Conservation (phyloP, 2,113 vertebrate species). For the Eublepharis macularius region DNA sequence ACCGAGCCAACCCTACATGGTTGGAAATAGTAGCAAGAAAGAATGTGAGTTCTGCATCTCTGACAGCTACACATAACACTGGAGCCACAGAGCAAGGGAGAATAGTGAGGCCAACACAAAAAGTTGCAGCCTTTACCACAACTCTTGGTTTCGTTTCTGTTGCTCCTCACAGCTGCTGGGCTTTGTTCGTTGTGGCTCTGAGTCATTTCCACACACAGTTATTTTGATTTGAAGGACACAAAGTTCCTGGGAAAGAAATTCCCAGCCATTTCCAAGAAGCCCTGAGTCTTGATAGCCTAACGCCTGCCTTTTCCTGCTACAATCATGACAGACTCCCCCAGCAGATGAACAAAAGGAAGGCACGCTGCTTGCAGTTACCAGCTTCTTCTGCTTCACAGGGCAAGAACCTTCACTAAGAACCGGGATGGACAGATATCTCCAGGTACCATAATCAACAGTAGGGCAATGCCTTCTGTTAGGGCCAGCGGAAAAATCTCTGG, state of each 20-base stretch:
- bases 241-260: background rate
- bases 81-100: background rate
- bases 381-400: too few relatives aligned
- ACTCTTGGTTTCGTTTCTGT: background rate
- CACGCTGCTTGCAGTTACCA: too few relatives aligned
- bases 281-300: background rate
- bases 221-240: background rate
- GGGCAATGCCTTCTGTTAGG: too few relatives aligned
- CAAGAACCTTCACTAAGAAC: too few relatives aligned
- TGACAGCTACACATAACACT: background rate
- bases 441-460: too few relatives aligned
- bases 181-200: background rate
- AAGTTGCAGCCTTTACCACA: background rate
- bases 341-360: too few relatives aligned
- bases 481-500: too few relatives aligned
- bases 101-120: background rate
- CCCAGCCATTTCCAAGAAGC: background rate
- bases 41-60: rapidly evolving
- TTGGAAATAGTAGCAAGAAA: background rate
- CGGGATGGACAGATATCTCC: too few relatives aligned
- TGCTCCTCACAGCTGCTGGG: rapidly evolving
- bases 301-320: too few relatives aligned
- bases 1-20: too few relatives aligned
- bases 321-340: too few relatives aligned
- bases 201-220: background rate